Conservation (phyloP, 1,140 invertebrate species). For the Asbolus verrucosus region DNA sequence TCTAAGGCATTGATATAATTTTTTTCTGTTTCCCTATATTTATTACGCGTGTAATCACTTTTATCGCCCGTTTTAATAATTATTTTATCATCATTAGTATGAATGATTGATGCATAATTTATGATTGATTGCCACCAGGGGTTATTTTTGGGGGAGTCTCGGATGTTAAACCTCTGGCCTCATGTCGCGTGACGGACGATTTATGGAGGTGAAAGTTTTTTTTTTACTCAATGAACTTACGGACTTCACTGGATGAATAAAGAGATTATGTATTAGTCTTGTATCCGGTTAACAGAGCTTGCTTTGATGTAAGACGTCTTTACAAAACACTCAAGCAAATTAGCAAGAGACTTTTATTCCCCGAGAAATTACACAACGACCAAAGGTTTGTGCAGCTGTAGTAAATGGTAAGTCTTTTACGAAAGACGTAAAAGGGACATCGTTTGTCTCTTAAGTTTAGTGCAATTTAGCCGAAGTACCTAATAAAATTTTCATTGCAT, state of each 20-base stretch:
- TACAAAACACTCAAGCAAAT: conserved; percentile 1
- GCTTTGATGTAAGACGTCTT: background rate
- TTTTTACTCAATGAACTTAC: too few species aligned
- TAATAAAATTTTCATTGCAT: too few species aligned
- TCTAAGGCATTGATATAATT: too few species aligned
- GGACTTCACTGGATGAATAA: background rate
- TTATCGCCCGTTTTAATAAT: background rate
- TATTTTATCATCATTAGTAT: background rate
- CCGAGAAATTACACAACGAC: background rate
- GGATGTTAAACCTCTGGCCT: too few species aligned
- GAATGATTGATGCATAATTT: conserved; percentile 3
- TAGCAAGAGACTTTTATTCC: background rate
- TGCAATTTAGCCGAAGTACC: too few species aligned
- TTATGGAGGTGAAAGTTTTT: too few species aligned
- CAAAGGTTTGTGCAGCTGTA: too few species aligned
- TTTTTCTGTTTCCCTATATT: background rate
- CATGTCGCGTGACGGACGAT: too few species aligned
- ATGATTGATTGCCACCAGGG: conserved; percentile 2
- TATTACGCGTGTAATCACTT: background rate
- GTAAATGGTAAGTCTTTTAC: too few species aligned
- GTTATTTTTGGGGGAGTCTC: background rate
- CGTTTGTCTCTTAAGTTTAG: too few species aligned
- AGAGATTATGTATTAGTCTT: too few species aligned
- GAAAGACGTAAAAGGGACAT: too few species aligned
- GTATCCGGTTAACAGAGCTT: background rate